Conservation (phyloP, 2,113 vertebrate genomes). For the Myotis davidii region DNA sequence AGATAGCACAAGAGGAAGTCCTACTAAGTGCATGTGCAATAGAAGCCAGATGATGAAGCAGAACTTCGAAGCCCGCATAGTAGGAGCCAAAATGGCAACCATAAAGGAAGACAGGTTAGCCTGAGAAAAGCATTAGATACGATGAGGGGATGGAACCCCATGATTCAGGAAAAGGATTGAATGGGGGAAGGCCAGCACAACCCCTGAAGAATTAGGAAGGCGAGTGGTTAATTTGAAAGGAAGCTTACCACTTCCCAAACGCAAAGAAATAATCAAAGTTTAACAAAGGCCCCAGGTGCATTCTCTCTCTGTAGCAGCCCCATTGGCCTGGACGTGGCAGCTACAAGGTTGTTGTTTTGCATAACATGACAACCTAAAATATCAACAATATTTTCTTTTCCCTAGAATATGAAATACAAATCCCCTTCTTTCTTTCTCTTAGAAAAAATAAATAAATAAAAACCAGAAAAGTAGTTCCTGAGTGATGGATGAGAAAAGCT, state of each 20-base stretch:
- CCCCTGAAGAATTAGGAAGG: neutral
- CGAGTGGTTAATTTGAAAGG: neutral
- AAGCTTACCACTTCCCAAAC: neutral
- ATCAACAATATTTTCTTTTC: neutral
- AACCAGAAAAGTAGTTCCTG: neutral
- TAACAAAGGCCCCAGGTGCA: neutral
- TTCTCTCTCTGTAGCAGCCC: neutral
- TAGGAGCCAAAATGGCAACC: neutral
- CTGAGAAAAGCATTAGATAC: neutral
- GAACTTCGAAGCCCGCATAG: neutral
- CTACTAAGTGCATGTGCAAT: neutral
- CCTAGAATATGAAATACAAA: neutral
- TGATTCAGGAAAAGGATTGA: neutral
- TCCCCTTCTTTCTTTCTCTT: neutral
- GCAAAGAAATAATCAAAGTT: neutral
- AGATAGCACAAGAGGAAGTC: neutral
- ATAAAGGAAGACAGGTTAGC: neutral
- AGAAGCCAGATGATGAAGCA: neutral
- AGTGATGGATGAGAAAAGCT: neutral
- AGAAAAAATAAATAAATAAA: neutral
- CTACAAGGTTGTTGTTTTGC: neutral
- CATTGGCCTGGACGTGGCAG: neutral
- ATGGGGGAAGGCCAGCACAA: neutral
- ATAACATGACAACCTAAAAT: neutral
- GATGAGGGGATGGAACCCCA: neutral